Evolutionary conservation across 2,113 vertebrate genomes (phyloP), one percentile per base, ranked within the genome.

Genomic region (Copsychus sechellarum): DNA sequence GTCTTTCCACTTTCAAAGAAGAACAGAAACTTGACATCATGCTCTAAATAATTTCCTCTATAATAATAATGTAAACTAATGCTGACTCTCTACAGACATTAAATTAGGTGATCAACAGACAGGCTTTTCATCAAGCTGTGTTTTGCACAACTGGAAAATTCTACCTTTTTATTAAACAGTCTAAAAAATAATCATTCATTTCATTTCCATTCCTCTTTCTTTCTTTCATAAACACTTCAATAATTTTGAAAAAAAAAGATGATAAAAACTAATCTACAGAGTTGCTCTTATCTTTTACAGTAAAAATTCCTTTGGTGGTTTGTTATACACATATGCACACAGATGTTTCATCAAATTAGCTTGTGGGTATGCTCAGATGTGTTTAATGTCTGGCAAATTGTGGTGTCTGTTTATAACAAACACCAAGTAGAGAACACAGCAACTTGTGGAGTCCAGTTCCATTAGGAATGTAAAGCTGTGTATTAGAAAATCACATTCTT

Each of bases 321-420:
- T 78, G 50, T 81, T 94, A 78, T 66, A 81, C 65, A 86, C 34
- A 76, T 70, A 62, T 74, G 61, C 81, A 89, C 80, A 67, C 78
- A 92, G 83, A 79, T 92, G 58, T 94, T 97, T 93, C 36, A 79
- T 62, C 42, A 87, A 81, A 86, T 85, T 79, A 91, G 7, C 62
- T 84, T 69, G 86, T 72, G 88, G 57, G 38, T 82, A 74, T 66
- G 47, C n/a, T 85, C 42, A 88, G 51, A 91, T 86, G 51, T 48
- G 60, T 83, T 67, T 74, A 86, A 73, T 12, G n/a, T 82, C 94
- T 95, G 65, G 84, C 28, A 92, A 94, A 78, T 76, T 90, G 29
- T 16, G 71, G 38, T 19, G 8, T 45, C 34, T 48, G 1, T 95
- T 94, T 91, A 83, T 88, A 93, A 89, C 45, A 91, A 95, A 85